Base-by-base conservation (phyloP, 1,140 invertebrate species). In the Heliconius nattereri region DNA sequence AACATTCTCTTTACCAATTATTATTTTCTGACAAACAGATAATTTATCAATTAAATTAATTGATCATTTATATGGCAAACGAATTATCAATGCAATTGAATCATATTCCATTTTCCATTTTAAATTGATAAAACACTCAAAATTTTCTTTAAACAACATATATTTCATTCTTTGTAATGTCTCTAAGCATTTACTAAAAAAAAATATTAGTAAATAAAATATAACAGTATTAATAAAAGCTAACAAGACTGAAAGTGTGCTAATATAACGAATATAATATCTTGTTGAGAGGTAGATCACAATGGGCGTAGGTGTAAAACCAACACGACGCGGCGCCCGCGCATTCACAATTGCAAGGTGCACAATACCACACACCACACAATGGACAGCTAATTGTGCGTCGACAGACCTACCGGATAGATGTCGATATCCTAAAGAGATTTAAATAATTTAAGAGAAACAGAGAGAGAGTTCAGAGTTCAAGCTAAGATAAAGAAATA, bases 321-420 rank as follows among this genome's bases (percentile, higher is more conserved):
- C 85, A 90, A 88, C 89, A 86, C 71, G 77, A 71, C 73, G 76
- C 74, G 77, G 87, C 87, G 87, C 89, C 87, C 87, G 86, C 86
- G 87, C 87, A 85, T 82, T 73, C 74, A 84, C 78, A 79, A 80
- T 84, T 74, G 75, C 77, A 77, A 78, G 71, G 49, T 78, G 78
- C 79, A 87, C 86, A 87, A 86, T 88, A 78, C 83, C 74, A 66
- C 66, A 70, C 23, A 66, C 8, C 66, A 75, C 82, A 93, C 91
- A 93, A 92, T 92, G 82, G 88, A 78, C 74, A 74, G 85, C 90
- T 93, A 92, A 93, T 93, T 93, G 90, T 92, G 84, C 89, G 89
- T 86, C 90, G 90, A 93, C 92, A 91, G 85, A 79, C 80, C 78
- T 57, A 40, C 73, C 82, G 78, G 76, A 60, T 74, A 78, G 75